These are phyloP conservation scores for Pseudorhombus dupliciocellatus DNA, from an alignment of 2,113 vertebrate species.

Conservation along the genomic window DNA sequence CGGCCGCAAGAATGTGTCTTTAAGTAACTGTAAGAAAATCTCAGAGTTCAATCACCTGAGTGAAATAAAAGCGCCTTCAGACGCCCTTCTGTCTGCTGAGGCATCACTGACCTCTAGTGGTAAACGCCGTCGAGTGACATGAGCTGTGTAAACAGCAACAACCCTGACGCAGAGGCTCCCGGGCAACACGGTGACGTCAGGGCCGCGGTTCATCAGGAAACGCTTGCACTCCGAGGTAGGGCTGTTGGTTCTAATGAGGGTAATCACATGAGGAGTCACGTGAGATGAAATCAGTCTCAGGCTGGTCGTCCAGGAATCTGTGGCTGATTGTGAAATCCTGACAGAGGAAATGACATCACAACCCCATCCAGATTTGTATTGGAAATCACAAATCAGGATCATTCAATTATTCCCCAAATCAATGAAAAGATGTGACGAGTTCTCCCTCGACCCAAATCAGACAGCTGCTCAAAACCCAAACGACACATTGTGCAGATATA, in stretches of 20 bases:
- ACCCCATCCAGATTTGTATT: no score
- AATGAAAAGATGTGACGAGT: no score
- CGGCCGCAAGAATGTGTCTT: not conserved
- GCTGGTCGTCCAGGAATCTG: not conserved
- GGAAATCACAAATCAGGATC: no score
- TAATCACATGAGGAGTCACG: constrained; percentile 35
- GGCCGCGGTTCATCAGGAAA: constrained; percentile 35
- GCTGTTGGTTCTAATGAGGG: constrained; percentile 38
- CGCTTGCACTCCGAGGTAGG: constrained; percentile 23
- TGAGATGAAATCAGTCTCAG: constrained; percentile 14
- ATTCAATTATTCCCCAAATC: no score
- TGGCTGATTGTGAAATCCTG: not conserved
- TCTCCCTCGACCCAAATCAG: no score
- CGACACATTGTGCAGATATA: not conserved
- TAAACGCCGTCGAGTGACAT: not conserved
- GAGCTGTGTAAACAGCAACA: constrained; percentile 39
- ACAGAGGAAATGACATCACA: no score
- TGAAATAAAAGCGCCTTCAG: not conserved
- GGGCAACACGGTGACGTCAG: constrained; percentile 16
- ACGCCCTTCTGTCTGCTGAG: constrained; percentile 28
- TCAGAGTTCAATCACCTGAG: constrained; percentile 10
- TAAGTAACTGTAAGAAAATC: constrained; percentile 2
- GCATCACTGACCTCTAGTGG: constrained; percentile 78
- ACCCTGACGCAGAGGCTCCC: constrained; percentile 23
- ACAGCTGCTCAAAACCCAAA: no score